Conservation (phyloP, 2,888 invertebrate species). For the Scaptomyza parva region DNA sequence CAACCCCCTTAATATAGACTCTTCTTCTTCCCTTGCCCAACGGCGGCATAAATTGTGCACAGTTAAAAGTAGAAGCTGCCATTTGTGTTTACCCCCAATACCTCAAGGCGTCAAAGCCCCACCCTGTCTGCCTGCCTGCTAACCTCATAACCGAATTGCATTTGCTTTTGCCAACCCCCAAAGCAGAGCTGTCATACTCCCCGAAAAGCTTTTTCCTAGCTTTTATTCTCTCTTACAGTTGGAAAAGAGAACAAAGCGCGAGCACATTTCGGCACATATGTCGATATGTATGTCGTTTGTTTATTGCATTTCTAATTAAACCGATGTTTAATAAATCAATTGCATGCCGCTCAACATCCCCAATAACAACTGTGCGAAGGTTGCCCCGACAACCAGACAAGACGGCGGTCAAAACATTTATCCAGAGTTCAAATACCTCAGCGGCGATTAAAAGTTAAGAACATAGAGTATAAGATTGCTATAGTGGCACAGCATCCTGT, state of each 20-base stretch:
- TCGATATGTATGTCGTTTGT: neutral
- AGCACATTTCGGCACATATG: neutral
- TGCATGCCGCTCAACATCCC: neutral
- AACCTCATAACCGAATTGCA: conserved; percentile 19
- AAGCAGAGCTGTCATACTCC: neutral
- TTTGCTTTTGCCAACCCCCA: conserved; percentile 11
- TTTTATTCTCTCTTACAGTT: neutral
- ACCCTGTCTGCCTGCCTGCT: conserved; percentile 5
- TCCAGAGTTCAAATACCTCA: conserved; percentile 50
- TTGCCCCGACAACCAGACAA: conserved; percentile 24
- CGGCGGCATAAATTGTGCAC: conserved; percentile 15
- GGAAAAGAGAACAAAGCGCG: conserved; percentile 1
- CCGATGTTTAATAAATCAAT: conserved; percentile 27
- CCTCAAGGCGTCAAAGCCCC: neutral
- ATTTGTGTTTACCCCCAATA: neutral
- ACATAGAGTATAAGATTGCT: neutral
- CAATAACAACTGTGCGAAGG: conserved; percentile 7
- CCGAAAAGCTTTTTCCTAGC: conserved; percentile 11
- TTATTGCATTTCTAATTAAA: conserved; percentile 11
- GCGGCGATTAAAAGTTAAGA: neutral
- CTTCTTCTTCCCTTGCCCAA: neutral
- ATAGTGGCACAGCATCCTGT: conserved; percentile 3
- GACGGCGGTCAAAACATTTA: conserved; percentile 41
- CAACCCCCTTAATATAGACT: neutral
- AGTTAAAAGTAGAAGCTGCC: conserved; percentile 29